Evolutionary conservation across 2,888 invertebrate species (phyloP).

Genomic region (Mythimna albipuncta): DNA sequence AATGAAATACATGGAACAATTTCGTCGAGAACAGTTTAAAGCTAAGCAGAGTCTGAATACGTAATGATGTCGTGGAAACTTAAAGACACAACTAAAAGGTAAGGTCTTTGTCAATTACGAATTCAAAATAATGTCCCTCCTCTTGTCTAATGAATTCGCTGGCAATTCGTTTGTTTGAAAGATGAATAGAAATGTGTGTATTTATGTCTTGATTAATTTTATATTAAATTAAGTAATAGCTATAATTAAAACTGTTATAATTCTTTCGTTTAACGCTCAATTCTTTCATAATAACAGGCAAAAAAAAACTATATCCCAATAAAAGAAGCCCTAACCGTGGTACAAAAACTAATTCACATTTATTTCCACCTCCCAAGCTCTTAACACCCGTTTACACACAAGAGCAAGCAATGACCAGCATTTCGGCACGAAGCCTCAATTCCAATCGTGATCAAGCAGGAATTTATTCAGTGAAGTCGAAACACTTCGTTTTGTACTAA

Average conservation of each 20-base stretch:
- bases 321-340: neutral
- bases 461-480: slow-evolving; percentile 63
- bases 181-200: slow-evolving; percentile 37
- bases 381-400: slow-evolving; percentile 47
- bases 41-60: slow-evolving; percentile 56
- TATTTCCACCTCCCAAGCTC: slow-evolving; percentile 9
- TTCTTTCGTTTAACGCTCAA: neutral
- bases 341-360: slow-evolving; percentile 27
- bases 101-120: slow-evolving; percentile 44
- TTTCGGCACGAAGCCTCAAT: slow-evolving; percentile 55
- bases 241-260: neutral
- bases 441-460: slow-evolving; percentile 60
- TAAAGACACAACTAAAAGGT: slow-evolving; percentile 48
- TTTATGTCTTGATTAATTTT: slow-evolving; percentile 9
- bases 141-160: slow-evolving; percentile 35
- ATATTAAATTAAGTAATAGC: neutral
- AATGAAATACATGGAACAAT: slow-evolving; percentile 59
- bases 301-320: neutral
- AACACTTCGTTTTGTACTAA: slow-evolving; percentile 59
- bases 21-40: slow-evolving; percentile 54
- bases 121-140: slow-evolving; percentile 54
- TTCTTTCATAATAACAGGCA: neutral
- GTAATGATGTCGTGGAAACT: slow-evolving; percentile 57
- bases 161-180: slow-evolving; percentile 34
- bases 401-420: slow-evolving; percentile 57